A percentile compares a stretch with the other conserved stretches of the same genome.
Evolutionary conservation across 2,113 vertebrate genomes (phyloP).

Genomic region (Naja naja): DNA sequence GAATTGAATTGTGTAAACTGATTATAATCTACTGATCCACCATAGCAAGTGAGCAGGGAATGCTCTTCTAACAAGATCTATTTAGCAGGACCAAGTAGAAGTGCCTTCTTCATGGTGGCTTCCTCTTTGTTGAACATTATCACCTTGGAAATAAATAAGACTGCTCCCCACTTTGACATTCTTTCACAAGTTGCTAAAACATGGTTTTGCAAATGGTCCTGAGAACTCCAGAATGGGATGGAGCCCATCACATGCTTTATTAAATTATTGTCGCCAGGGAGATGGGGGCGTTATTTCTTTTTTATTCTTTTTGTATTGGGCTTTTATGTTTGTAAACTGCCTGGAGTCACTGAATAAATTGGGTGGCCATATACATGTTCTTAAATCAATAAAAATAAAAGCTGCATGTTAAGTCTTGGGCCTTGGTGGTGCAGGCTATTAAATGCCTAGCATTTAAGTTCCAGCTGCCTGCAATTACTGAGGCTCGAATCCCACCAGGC

Average conservation of each 20-base stretch:
- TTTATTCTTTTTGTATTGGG: neutral
- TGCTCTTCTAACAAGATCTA: neutral
- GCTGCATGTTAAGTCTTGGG: too few relatives aligned
- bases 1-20: neutral
- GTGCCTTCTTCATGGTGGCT: neutral
- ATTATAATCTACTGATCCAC: neutral
- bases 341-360: neutral
- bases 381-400: neutral
- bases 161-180: neutral
- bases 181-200: neutral
- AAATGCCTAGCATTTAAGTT: too few relatives aligned
- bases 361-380: neutral
- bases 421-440: too few relatives aligned
- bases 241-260: neutral
- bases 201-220: neutral
- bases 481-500: too few relatives aligned
- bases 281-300: neutral
- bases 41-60: neutral
- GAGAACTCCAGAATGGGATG: neutral
- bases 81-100: neutral
- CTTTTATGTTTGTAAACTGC: neutral
- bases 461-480: too few relatives aligned
- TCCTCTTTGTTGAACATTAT: neutral
- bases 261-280: neutral
- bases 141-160: neutral